Base-by-base conservation (phyloP, 2,113 vertebrate genomes). In the Orientallactaga bullata region DNA sequence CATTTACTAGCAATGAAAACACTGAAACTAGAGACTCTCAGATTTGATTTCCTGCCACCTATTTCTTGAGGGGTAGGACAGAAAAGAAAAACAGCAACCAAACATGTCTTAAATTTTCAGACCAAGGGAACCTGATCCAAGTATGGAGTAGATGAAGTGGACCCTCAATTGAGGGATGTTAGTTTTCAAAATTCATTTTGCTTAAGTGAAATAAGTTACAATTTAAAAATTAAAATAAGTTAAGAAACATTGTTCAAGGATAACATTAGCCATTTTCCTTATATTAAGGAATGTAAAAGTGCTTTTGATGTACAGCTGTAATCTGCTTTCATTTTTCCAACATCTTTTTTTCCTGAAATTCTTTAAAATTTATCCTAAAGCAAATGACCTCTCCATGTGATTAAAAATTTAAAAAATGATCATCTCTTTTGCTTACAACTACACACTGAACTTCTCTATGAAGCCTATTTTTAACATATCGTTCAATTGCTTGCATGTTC, bases 341-440 rank as follows among this genome's bases (percentile, higher is more conserved):
- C 58, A 94, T 98, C 95, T 95, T 95, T 95, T 47, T 95, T 97
- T 68, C 85, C 93, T 95, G 90, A 97, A 98, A 98, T 97, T 98
- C 80, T 91, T 96, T 97, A 97, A 97, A 98, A 97, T 98, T 95
- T 97, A 97, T 98, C 97, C 97, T 97, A 96, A 97, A 98, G 97
- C 96, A 98, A 98, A 93, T 97, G 96, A 98, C 97, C 97, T 98
- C 96, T 94, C 97, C 89, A 92, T 85, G 65, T 97, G 97, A 87
- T 28, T 88, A 96, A 97, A 93, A 95, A 97, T 47, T 47, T 5
- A 47, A 98, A 92, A 95, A 97, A 98, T 90, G 88, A 96, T 96
- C 96, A 96, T 97, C 96, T 97, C 88, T 97, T 89, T 94, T 97
- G 95, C 97, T 96, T 97, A 96, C 95, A 96, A 96, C 94, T 97